A percentile compares a stretch with the other conserved stretches of the same genome.
Conservation (phyloP, 2,113 vertebrate species). For the Alexandromys fortis region DNA sequence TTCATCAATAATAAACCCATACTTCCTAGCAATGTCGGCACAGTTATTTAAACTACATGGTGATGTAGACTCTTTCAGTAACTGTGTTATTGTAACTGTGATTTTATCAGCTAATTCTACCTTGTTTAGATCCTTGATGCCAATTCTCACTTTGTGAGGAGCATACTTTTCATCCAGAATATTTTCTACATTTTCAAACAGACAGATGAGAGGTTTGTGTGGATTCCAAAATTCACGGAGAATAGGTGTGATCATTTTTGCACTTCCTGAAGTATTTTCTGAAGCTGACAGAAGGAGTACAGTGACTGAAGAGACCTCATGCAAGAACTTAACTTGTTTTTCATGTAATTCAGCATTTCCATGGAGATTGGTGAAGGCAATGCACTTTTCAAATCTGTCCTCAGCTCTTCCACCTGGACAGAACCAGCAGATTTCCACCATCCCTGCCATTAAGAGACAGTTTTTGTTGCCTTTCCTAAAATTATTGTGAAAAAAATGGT, state of each 20-base stretch:
- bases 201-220: constrained; percentile 81
- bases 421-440: constrained; percentile 90
- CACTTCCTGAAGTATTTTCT: constrained; percentile 27
- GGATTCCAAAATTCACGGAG: constrained; percentile 72
- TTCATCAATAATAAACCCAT: constrained; percentile 81
- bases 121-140: constrained; percentile 81
- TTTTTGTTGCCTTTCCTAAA: constrained; percentile 82
- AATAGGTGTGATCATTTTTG: constrained; percentile 43
- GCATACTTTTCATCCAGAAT: neutral
- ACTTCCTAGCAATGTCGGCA: constrained; percentile 56
- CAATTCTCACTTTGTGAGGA: constrained; percentile 73
- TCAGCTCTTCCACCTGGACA: constrained; percentile 82
- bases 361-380: constrained; percentile 86
- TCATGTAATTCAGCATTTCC: constrained; percentile 79
- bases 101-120: constrained; percentile 80
- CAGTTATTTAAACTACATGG: constrained; percentile 70
- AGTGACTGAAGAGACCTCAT: constrained; percentile 81
- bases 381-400: constrained; percentile 78
- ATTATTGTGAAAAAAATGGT: constrained; percentile 85
- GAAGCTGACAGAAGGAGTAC: constrained; percentile 78
- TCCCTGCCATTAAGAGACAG: constrained; percentile 83
- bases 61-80: constrained; percentile 57
- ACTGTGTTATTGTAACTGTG: constrained; percentile 49
- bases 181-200: constrained; percentile 76
- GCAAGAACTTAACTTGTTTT: constrained; percentile 80